phyloP scores from a whole-genome alignment of 2,888 invertebrate species.

The Melieria picta region DNA sequence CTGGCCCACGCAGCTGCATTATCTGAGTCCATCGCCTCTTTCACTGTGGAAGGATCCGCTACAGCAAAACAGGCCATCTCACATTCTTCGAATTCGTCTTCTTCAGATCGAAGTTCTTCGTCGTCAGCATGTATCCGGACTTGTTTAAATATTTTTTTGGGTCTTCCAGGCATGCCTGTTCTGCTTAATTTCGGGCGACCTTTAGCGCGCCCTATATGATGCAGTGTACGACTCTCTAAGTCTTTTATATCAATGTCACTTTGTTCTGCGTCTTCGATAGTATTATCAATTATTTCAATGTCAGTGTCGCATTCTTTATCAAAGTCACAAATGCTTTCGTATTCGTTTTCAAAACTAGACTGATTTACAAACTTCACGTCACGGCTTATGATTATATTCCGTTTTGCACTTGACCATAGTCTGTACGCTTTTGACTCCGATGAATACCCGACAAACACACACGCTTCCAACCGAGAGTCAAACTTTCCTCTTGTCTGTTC shows the following conservation, averaged over 20 bases:
- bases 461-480: slow-evolving; percentile 2
- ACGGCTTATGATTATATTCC: slow-evolving; percentile 34
- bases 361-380: slow-evolving; percentile 38
- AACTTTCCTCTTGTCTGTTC: neutral
- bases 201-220: slow-evolving; percentile 21
- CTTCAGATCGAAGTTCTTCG: slow-evolving; percentile 5
- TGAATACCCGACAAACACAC: slow-evolving; percentile 35
- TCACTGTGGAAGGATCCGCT: slow-evolving; percentile 14
- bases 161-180: slow-evolving; percentile 27
- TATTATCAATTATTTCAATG: slow-evolving; percentile 14
- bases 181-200: slow-evolving; percentile 33
- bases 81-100: slow-evolving; percentile 15
- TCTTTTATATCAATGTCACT: no score
- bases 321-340: slow-evolving; percentile 26
- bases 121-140: neutral
- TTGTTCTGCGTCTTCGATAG: slow-evolving; percentile 6
- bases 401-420: slow-evolving; percentile 28
- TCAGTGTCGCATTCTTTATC: slow-evolving; percentile 24
- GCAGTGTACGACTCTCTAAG: no score
- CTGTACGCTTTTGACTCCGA: slow-evolving; percentile 38
- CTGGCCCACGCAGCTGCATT: slow-evolving; percentile 17
- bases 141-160: slow-evolving; percentile 27
- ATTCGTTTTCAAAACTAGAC: slow-evolving; percentile 23
- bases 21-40: slow-evolving; percentile 15
- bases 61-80: slow-evolving; percentile 15